Conservation (phyloP, 2,113 vertebrate species). For the Platysternon megacephalum region DNA sequence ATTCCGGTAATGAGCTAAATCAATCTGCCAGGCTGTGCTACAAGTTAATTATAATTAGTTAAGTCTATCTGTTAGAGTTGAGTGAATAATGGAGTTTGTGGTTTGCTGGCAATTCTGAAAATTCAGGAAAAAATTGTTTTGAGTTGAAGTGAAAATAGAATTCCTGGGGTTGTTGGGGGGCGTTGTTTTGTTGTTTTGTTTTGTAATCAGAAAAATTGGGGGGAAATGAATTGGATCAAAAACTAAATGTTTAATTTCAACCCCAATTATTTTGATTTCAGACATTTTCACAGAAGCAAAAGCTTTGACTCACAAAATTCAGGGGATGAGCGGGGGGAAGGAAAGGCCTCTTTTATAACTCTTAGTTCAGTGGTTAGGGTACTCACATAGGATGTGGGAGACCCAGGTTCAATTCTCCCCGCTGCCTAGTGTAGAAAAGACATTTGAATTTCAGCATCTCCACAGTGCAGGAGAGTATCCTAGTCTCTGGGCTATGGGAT, state of each 20-base stretch:
- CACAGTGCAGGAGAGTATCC: not conserved
- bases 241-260: not conserved
- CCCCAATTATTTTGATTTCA: not conserved
- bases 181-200: not conserved
- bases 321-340: not conserved
- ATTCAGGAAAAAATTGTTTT: not conserved
- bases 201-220: not conserved
- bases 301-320: not conserved
- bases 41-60: slow-evolving; percentile 32
- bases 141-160: not conserved
- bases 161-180: not conserved
- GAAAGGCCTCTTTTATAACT: not conserved
- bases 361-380: not conserved
- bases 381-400: not conserved
- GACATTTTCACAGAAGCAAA: not conserved
- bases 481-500: not conserved
- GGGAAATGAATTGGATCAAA: not conserved
- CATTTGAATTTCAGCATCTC: not conserved
- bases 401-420: not conserved
- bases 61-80: not conserved
- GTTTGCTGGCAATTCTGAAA: not conserved
- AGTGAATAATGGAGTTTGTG: not conserved
- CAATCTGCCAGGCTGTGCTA: slow-evolving; percentile 6
- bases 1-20: not conserved
- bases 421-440: not conserved